Evolutionary conservation across 2,888 invertebrate species (phyloP).

Genomic region (Sussaba pulchella): DNA sequence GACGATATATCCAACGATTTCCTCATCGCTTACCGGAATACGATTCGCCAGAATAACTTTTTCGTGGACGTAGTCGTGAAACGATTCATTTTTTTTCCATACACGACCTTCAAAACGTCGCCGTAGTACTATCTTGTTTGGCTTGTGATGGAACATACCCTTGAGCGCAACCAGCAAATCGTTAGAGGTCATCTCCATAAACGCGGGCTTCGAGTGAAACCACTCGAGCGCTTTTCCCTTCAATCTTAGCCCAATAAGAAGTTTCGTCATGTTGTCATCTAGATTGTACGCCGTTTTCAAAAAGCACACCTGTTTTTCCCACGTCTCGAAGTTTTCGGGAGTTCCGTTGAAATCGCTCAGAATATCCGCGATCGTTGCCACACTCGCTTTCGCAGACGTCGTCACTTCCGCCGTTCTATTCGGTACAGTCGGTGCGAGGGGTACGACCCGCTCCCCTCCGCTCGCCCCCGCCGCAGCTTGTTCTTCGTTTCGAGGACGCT

Average conservation of each 20-base stretch:
- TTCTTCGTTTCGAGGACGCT: too few relatives aligned
- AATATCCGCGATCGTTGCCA: slow-evolving; percentile 29
- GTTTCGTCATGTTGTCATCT: slow-evolving; percentile 3
- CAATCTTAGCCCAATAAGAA: neutral
- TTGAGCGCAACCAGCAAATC: neutral
- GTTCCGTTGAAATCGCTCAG: slow-evolving; percentile 37
- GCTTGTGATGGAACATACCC: slow-evolving; percentile 24
- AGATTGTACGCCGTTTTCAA: slow-evolving; percentile 26
- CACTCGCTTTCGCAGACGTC: slow-evolving; percentile 9
- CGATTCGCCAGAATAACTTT: slow-evolving; percentile 35
- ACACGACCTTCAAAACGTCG: slow-evolving; percentile 31
- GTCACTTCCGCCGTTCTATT: too few relatives aligned
- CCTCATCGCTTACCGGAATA: slow-evolving; percentile 17
- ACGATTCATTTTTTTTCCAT: slow-evolving; percentile 35
- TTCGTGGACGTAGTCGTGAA: slow-evolving; percentile 25
- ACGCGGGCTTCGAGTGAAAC: neutral
- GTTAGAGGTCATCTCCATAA: neutral
- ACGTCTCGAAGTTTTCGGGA: slow-evolving; percentile 18
- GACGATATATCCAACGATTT: slow-evolving; percentile 18
- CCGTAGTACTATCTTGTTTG: slow-evolving; percentile 29
- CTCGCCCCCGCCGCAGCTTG: too few relatives aligned
- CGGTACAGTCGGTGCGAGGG: too few relatives aligned
- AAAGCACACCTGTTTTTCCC: slow-evolving; percentile 44
- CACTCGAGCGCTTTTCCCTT: neutral
- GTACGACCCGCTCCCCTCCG: too few relatives aligned